phyloP scores from a whole-genome alignment of 2,888 invertebrate genomes.

The Cantharis rustica region DNA sequence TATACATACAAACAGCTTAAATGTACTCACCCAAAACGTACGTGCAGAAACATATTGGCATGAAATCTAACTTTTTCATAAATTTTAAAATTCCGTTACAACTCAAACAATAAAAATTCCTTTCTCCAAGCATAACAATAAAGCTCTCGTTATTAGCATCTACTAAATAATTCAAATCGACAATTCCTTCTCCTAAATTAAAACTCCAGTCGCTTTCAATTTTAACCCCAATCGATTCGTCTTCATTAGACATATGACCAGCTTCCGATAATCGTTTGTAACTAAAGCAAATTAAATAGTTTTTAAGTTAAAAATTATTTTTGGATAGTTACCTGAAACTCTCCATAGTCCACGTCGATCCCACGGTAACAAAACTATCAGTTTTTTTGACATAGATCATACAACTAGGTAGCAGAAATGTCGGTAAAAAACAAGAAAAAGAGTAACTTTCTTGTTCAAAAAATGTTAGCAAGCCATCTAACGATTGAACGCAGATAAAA shows the following conservation, averaged over 20 bases:
- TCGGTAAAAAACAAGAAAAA: conserved; percentile 80
- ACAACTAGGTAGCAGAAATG: conserved; percentile 82
- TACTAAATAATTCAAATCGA: conserved; percentile 56
- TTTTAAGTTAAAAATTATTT: conserved; percentile 5
- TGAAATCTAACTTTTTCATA: conserved; percentile 84
- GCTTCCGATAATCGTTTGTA: conserved; percentile 80
- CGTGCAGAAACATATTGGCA: conserved; percentile 74
- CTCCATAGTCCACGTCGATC: conserved; percentile 82
- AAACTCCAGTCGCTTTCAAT: conserved; percentile 78
- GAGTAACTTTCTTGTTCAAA: conserved; percentile 92
- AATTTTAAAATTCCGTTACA: conserved; percentile 81
- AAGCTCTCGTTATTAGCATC: conserved; percentile 66
- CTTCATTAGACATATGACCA: conserved; percentile 64
- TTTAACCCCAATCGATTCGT: conserved; percentile 62
- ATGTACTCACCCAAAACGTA: conserved; percentile 69
- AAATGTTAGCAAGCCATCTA: conserved; percentile 88
- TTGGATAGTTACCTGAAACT: conserved; percentile 64
- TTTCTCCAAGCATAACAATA: conserved; percentile 82
- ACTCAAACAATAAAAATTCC: conserved; percentile 78
- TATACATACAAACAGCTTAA: too few species aligned
- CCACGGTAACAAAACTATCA: conserved; percentile 84
- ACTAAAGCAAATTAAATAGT: conserved; percentile 54
- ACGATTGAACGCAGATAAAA: conserved; percentile 87
- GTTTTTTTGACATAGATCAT: conserved; percentile 78
- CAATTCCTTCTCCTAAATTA: conserved; percentile 71